phyloP scores from a whole-genome alignment of 2,888 invertebrate species.

The Sabatieria punctata region DNA sequence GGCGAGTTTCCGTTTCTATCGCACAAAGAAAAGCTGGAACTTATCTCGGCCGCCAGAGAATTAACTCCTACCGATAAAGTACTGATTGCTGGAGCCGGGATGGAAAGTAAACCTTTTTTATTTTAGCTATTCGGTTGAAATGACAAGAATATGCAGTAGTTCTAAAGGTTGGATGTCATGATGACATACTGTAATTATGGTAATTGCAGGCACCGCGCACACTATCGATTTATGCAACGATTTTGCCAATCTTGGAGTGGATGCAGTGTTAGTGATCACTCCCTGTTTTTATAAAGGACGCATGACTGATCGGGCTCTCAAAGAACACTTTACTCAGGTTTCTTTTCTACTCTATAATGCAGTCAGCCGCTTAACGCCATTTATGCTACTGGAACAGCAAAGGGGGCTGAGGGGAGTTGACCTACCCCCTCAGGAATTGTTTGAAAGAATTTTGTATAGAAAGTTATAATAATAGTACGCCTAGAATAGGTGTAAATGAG shows the following conservation, averaged over 20 bases:
- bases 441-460: too few relatives aligned
- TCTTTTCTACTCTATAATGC: too few relatives aligned
- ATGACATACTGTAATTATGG: too few relatives aligned
- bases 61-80: slow-evolving; percentile 14
- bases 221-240: slow-evolving; percentile 38
- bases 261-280: slow-evolving; percentile 41
- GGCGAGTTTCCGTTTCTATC: slow-evolving; percentile 40
- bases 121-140: too few relatives aligned
- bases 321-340: slow-evolving; percentile 33
- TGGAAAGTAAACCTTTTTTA: slow-evolving; percentile 43
- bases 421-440: too few relatives aligned
- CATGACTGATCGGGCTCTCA: slow-evolving; percentile 36
- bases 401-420: too few relatives aligned
- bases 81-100: slow-evolving; percentile 42
- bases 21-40: slow-evolving; percentile 37
- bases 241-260: slow-evolving; percentile 41
- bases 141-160: not conserved
- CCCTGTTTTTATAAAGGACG: slow-evolving; percentile 41
- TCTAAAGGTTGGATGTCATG: slow-evolving; percentile 1
- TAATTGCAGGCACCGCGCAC: slow-evolving; percentile 36
- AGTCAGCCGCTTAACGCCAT: too few relatives aligned
- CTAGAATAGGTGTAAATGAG: too few relatives aligned
- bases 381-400: too few relatives aligned
- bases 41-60: slow-evolving; percentile 33
- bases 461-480: too few relatives aligned